A percentile compares a stretch with the other conserved stretches of the same genome.
Evolutionary conservation across 2,888 invertebrate genomes (phyloP).

Genomic region (Trypoxylon attenuatum): DNA sequence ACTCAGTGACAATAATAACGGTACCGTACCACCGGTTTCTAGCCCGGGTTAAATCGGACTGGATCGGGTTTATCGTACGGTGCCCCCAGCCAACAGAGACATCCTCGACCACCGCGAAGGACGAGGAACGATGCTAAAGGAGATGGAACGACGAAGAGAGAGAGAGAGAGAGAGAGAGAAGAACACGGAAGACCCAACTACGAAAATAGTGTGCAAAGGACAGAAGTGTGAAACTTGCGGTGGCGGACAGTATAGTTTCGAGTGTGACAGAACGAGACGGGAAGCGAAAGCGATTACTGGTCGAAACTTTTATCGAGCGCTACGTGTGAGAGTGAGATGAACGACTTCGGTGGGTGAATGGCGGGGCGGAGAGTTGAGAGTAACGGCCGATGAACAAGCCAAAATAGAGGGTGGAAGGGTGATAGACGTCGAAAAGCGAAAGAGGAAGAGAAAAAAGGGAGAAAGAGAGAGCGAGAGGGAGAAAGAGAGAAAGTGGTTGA

Average conservation of each 20-base stretch:
- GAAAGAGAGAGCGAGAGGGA: slow-evolving; percentile 11
- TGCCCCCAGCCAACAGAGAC: no score
- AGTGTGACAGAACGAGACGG: slow-evolving; percentile 44
- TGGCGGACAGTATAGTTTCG: slow-evolving; percentile 53
- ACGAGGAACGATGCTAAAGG: background rate
- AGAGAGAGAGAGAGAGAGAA: slow-evolving; percentile 15
- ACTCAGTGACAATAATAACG: slow-evolving; percentile 66
- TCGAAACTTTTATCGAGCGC: slow-evolving; percentile 51
- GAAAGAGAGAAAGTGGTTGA: slow-evolving; percentile 3
- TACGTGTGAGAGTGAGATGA: slow-evolving; percentile 21
- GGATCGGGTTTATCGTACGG: no score
- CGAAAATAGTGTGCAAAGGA: slow-evolving; percentile 5
- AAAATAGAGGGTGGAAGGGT: slow-evolving; percentile 21
- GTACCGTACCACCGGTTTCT: slow-evolving; percentile 45
- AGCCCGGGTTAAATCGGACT: slow-evolving; percentile 26
- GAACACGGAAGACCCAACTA: background rate
- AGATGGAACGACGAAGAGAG: background rate
- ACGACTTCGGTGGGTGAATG: slow-evolving; percentile 1
- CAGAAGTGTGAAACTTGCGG: slow-evolving; percentile 42
- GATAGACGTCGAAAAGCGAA: slow-evolving; percentile 13
- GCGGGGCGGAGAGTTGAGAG: slow-evolving; percentile 1
- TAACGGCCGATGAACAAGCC: background rate
- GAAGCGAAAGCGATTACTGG: slow-evolving; percentile 41
- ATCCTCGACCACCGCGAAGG: background rate
- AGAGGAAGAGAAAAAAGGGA: slow-evolving; percentile 2